Conservation (phyloP, 2,113 vertebrate genomes). For the Muntiacus muntjak region DNA sequence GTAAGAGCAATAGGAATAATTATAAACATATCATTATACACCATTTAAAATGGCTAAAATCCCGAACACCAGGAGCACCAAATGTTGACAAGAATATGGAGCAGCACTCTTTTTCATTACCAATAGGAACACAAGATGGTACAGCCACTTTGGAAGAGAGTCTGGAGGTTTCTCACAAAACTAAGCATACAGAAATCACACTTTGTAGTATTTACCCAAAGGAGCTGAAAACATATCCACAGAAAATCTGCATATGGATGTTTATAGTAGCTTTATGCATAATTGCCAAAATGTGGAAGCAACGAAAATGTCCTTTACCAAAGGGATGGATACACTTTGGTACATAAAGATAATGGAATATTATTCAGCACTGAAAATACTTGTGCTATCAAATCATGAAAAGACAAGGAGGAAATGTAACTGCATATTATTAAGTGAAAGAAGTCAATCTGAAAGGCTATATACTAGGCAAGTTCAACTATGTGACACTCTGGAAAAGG, state of each 20-base stretch:
- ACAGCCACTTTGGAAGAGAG: background rate
- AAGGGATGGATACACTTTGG: background rate
- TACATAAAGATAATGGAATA: background rate
- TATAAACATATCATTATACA: background rate
- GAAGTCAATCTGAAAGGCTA: background rate
- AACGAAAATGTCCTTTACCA: background rate
- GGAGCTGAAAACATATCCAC: background rate
- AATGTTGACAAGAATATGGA: background rate
- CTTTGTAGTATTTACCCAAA: background rate
- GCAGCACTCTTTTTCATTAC: background rate
- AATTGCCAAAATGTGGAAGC: background rate
- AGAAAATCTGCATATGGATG: background rate
- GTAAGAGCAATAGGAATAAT: background rate
- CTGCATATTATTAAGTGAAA: background rate
- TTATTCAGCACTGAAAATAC: background rate
- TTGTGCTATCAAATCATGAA: background rate
- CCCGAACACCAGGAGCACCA: background rate
- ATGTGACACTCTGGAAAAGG: background rate
- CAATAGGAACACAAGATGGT: background rate
- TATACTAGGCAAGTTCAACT: background rate
- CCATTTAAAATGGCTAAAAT: background rate
- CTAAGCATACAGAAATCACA: background rate
- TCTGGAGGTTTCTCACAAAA: background rate
- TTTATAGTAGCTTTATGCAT: background rate
- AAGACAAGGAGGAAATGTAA: background rate